These are phyloP conservation scores for Rhingia rostrata DNA, from an alignment of 2,888 invertebrate species.

Conservation along the genomic window DNA sequence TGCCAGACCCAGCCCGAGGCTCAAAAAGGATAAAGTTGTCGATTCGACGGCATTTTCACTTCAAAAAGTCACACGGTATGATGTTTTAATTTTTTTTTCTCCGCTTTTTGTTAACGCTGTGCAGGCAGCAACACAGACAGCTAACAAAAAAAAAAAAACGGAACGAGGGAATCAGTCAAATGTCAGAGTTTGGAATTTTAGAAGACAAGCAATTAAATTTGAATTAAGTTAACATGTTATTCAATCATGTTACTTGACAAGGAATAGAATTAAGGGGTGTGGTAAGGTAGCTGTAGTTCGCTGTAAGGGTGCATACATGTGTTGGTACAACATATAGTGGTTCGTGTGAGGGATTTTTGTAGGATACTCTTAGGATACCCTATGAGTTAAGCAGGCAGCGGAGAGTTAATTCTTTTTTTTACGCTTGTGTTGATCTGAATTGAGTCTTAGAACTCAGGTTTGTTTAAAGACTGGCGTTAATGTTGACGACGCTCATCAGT, in stretches of 20 bases:
- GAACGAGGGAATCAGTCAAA: constrained; percentile 55
- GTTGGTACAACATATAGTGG: too few species aligned
- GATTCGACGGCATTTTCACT: constrained; percentile 65
- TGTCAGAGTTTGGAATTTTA: constrained; percentile 59
- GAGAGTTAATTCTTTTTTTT: too few species aligned
- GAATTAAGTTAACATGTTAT: constrained; percentile 65
- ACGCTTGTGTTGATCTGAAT: too few species aligned
- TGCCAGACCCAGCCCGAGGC: not conserved
- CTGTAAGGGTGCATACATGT: too few species aligned
- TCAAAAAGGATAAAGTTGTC: constrained; percentile 65
- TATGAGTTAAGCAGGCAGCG: too few species aligned
- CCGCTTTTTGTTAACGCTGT: constrained; percentile 1
- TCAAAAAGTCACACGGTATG: constrained; percentile 34
- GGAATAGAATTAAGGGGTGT: not conserved
- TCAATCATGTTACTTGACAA: constrained; percentile 48
- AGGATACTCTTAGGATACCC: too few species aligned
- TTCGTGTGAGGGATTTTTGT: too few species aligned
- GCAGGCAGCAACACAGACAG: not conserved
- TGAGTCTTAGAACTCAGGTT: too few species aligned
- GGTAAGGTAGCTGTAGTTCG: too few species aligned
- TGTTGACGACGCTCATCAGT: too few species aligned
- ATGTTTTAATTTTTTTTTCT: constrained; percentile 39
- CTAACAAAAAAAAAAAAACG: constrained; percentile 30
- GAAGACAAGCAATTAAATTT: constrained; percentile 69
- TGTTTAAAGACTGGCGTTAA: too few species aligned